Evolutionary conservation across 2,888 invertebrate species (phyloP).

Genomic region (Volucella zonaria): DNA sequence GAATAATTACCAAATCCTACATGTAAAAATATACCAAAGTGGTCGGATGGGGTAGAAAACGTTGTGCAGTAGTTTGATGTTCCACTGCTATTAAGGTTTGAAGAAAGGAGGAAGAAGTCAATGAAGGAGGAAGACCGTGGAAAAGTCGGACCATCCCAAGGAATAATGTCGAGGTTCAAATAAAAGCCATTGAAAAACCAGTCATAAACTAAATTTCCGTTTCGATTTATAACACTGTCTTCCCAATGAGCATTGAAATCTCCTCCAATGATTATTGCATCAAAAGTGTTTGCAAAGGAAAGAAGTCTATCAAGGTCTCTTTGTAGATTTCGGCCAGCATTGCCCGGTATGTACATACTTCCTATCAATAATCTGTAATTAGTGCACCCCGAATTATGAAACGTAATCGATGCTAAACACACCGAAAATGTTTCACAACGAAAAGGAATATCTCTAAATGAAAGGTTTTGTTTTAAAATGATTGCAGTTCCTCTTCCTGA

Average conservation of each 20-base stretch:
- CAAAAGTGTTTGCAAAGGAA: conserved; percentile 7
- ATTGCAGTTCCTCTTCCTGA: conserved; percentile 2
- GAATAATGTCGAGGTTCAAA: too few species aligned
- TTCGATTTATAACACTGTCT: too few species aligned
- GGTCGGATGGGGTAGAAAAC: neutral
- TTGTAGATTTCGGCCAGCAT: neutral
- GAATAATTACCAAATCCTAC: neutral
- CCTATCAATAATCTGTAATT: conserved; percentile 6
- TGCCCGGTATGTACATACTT: conserved; percentile 10
- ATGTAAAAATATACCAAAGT: conserved; percentile 1
- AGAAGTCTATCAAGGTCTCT: conserved; percentile 2
- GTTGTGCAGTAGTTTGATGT: conserved; percentile 2
- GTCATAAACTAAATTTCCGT: too few species aligned
- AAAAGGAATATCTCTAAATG: conserved; percentile 10
- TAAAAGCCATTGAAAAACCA: too few species aligned
- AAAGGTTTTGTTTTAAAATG: conserved; percentile 1
- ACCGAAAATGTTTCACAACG: conserved; percentile 13
- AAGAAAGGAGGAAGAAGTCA: too few species aligned
- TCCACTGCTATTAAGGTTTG: conserved; percentile 1
- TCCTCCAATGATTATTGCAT: neutral
- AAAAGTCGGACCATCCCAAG: conserved; percentile 10
- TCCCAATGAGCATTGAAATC: too few species aligned
- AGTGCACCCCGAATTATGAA: neutral
- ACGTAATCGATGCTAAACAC: conserved; percentile 10
- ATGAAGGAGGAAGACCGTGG: conserved; percentile 14